phyloP scores from a whole-genome alignment of 1,140 invertebrate genomes.

The Cherax destructor region DNA sequence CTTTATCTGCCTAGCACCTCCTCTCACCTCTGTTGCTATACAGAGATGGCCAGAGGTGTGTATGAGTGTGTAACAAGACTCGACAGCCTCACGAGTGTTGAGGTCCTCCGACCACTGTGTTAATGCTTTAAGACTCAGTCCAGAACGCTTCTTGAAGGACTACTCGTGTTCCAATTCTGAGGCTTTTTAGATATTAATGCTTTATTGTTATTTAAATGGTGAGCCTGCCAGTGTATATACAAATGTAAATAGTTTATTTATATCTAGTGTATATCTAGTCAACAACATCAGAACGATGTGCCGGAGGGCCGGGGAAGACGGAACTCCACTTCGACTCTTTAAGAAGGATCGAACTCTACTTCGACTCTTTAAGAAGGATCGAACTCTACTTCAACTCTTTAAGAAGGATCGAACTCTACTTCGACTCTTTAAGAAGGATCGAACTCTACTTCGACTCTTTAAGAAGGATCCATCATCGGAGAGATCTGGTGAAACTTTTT shows the following conservation, averaged over 20 bases:
- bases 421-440: background rate
- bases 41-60: background rate
- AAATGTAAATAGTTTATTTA: constrained; percentile 33
- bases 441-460: background rate
- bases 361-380: background rate
- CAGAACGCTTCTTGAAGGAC: background rate
- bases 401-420: too few relatives aligned
- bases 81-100: background rate
- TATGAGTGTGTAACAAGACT: background rate
- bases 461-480: background rate
- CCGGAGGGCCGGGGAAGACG: background rate
- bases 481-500: background rate
- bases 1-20: background rate
- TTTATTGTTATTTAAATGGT: constrained; percentile 32
- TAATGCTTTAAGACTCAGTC: constrained; percentile 34
- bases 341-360: too few relatives aligned
- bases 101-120: background rate
- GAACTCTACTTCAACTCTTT: background rate
- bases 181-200: constrained; percentile 31
- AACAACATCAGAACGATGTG: background rate
- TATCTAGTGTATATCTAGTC: constrained; percentile 30
- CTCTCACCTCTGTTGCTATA: background rate
- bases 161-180: constrained; percentile 20
- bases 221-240: constrained; percentile 31
- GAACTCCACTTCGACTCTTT: background rate